These are phyloP conservation scores for Pelodiscus sinensis DNA, from an alignment of 2,113 vertebrate genomes.

Conservation along the genomic window DNA sequence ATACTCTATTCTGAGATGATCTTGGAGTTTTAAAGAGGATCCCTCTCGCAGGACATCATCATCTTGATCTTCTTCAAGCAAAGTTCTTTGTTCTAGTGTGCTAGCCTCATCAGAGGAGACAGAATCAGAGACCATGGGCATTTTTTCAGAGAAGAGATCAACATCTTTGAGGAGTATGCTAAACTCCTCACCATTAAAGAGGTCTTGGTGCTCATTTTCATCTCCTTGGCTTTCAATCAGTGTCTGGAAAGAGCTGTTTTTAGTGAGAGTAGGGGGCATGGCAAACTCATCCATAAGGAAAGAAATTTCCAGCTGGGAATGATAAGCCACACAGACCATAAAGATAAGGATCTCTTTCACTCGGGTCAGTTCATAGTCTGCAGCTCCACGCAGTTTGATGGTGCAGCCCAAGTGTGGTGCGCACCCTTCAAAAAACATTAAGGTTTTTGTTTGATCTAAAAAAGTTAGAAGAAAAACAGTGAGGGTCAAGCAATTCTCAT, in stretches of 20 bases:
- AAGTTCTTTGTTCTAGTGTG: constrained; percentile 59
- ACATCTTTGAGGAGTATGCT: constrained; percentile 69
- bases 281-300: constrained; percentile 99
- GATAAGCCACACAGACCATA: constrained; percentile 97
- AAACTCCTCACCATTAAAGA: constrained; percentile 64
- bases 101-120: constrained; percentile 67
- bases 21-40: constrained; percentile 56
- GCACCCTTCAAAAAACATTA: constrained; percentile 99
- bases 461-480: not conserved
- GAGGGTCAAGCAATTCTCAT: not conserved
- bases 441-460: constrained; percentile 90
- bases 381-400: constrained; percentile 93
- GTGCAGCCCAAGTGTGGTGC: constrained; percentile 93
- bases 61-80: constrained; percentile 73
- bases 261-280: constrained; percentile 91
- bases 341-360: constrained; percentile 97
- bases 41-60: constrained; percentile 18
- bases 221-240: constrained; percentile 82
- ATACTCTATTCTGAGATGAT: constrained; percentile 33
- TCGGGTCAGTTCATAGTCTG: constrained; percentile 92
- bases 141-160: constrained; percentile 69
- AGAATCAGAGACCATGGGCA: constrained; percentile 67
- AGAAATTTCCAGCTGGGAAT: constrained; percentile 98
- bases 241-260: constrained; percentile 87
- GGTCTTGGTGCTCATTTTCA: constrained; percentile 66